These are phyloP conservation scores for Rhinolophus ferrumequinum DNA, from an alignment of 2,113 vertebrate species.

Conservation along the genomic window DNA sequence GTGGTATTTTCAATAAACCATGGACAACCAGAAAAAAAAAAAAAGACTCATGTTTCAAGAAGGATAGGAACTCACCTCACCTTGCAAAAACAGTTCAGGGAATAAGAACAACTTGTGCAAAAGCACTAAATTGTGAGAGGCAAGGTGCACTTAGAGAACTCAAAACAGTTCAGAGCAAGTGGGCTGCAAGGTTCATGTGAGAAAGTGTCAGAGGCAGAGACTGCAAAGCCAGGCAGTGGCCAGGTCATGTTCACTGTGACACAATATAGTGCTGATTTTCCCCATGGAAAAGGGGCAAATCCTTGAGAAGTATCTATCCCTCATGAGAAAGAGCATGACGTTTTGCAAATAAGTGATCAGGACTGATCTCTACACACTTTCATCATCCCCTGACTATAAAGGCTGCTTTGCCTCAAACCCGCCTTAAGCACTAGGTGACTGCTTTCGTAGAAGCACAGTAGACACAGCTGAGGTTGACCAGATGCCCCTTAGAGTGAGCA, in stretches of 20 bases:
- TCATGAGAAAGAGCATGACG: neutral
- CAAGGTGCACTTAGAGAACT: neutral
- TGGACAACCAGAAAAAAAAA: too few relatives aligned
- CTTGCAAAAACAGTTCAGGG: neutral
- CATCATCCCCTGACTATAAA: neutral
- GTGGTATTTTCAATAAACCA: too few relatives aligned
- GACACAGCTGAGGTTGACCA: neutral
- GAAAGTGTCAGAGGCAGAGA: rapidly evolving
- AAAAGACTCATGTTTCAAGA: neutral
- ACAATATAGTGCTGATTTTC: neutral
- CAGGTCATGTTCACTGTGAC: too few relatives aligned
- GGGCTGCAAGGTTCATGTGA: neutral
- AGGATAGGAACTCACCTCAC: neutral
- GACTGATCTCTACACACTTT: neutral
- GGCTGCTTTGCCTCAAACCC: neutral
- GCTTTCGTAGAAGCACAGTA: neutral
- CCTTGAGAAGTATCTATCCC: neutral
- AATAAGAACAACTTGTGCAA: neutral
- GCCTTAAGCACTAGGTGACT: neutral
- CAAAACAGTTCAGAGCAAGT: neutral
- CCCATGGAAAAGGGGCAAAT: rapidly evolving
- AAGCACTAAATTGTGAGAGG: neutral
- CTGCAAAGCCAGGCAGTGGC: rapidly evolving
- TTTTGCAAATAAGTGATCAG: neutral
- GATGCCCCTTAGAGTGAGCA: neutral